Conservation (phyloP, 1,140 invertebrate genomes). For the Centruroides vittatus region DNA sequence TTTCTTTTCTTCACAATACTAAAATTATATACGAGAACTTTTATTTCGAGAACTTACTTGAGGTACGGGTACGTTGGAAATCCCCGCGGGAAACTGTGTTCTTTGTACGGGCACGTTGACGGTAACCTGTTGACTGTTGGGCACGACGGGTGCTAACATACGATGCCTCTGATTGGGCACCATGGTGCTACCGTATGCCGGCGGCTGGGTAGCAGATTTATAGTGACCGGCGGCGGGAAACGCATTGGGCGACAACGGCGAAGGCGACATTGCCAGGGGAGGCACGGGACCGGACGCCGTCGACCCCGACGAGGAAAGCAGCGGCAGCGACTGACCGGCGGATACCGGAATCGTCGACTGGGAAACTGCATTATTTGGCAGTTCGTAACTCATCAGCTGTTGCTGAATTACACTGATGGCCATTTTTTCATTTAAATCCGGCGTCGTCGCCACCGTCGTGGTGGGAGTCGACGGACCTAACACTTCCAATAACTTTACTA, state of each 20-base stretch:
- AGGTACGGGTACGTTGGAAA: background rate
- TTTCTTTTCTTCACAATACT: no score
- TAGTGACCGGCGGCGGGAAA: constrained; percentile 5
- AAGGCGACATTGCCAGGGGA: background rate
- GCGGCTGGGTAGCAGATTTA: constrained; percentile 1
- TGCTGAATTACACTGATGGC: constrained; percentile 81
- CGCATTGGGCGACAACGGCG: background rate
- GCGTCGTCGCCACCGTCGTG: constrained; percentile 7
- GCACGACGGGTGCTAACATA: no score
- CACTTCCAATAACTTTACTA: constrained; percentile 11
- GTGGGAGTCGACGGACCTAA: constrained; percentile 1
- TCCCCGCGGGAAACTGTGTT: constrained; percentile 15
- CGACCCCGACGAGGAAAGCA: background rate
- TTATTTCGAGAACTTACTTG: no score
- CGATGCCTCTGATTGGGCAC: no score
- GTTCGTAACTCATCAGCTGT: constrained; percentile 66
- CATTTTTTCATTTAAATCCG: constrained; percentile 51
- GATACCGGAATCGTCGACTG: constrained; percentile 20
- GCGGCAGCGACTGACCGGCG: background rate
- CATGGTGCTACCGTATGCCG: background rate
- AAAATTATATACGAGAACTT: no score
- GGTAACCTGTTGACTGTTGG: background rate
- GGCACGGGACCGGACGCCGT: background rate
- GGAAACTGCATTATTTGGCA: constrained; percentile 10
- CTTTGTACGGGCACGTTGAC: constrained; percentile 3